Evolutionary conservation across 2,113 vertebrate species (phyloP).

Genomic region (Nipponia nippon): DNA sequence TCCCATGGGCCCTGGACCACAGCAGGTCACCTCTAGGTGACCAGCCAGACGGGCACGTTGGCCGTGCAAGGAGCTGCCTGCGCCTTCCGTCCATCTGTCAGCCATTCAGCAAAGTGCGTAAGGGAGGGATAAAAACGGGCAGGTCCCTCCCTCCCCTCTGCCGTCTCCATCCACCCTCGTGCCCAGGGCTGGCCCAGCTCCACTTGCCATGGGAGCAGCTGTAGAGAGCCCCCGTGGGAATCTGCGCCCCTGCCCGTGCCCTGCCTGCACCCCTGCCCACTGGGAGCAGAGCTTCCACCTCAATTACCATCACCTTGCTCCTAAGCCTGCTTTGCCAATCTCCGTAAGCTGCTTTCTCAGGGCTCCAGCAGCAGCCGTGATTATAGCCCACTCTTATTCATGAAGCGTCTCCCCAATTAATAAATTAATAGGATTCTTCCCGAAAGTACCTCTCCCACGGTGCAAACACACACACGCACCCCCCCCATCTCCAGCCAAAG

Average conservation of each 20-base stretch:
- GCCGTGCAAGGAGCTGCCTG: not conserved
- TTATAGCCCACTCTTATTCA: slow-evolving; percentile 58
- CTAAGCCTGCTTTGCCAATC: slow-evolving; percentile 49
- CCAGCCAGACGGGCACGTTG: rapidly evolving
- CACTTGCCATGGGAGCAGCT: not conserved
- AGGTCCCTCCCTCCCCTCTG: not conserved
- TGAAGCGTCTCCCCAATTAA: slow-evolving; percentile 9
- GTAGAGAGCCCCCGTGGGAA: not conserved
- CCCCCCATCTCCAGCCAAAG: not conserved
- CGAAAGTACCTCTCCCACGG: not conserved
- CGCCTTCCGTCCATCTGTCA: not conserved
- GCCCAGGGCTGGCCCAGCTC: not conserved
- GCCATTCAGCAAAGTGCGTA: too few relatives aligned
- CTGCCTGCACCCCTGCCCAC: not conserved
- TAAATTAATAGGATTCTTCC: slow-evolving; percentile 63
- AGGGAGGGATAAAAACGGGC: not conserved
- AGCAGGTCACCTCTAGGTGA: not conserved
- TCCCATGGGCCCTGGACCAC: not conserved
- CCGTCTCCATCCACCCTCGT: not conserved
- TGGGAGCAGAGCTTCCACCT: not conserved
- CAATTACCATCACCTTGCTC: slow-evolving; percentile 39
- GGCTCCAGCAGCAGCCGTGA: not conserved
- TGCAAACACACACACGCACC: not conserved
- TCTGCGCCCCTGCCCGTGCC: not conserved
- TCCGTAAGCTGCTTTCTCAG: slow-evolving; percentile 50